Percentiles rank a stretch among this genome's conserved stretches.
phyloP scores from a whole-genome alignment of 2,888 invertebrate species.

The Pocota personata region DNA sequence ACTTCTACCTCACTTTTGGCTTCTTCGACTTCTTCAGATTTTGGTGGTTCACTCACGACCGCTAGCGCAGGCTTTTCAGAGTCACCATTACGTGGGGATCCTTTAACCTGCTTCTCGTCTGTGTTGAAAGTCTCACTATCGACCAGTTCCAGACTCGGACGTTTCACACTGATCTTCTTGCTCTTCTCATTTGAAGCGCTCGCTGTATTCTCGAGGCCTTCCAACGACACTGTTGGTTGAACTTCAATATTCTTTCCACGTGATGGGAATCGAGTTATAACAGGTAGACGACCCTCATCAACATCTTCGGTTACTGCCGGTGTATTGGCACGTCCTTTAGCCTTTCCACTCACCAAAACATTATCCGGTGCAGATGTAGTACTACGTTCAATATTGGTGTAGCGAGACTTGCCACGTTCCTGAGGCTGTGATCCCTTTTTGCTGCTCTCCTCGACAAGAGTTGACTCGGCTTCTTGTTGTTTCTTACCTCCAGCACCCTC shows the following conservation, averaged over 20 bases:
- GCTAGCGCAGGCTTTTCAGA: slow-evolving; percentile 78
- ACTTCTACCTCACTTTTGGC: slow-evolving; percentile 48
- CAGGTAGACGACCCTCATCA: slow-evolving; percentile 86
- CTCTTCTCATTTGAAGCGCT: slow-evolving; percentile 76
- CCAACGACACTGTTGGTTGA: slow-evolving; percentile 84
- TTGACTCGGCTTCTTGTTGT: slow-evolving; percentile 58
- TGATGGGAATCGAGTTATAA: slow-evolving; percentile 93
- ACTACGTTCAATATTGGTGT: slow-evolving; percentile 82
- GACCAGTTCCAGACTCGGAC: slow-evolving; percentile 91
- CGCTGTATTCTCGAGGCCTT: slow-evolving; percentile 85
- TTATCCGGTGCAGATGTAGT: slow-evolving; percentile 85
- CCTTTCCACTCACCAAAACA: slow-evolving; percentile 86
- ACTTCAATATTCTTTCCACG: slow-evolving; percentile 84
- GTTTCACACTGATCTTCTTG: slow-evolving; percentile 83
- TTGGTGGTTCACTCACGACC: slow-evolving; percentile 75
- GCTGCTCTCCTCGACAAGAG: slow-evolving; percentile 40
- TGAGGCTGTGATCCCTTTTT: slow-evolving; percentile 77
- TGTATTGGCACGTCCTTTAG: slow-evolving; percentile 83
- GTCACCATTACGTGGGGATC: slow-evolving; percentile 79
- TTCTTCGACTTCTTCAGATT: slow-evolving; percentile 65
- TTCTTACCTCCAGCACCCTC: slow-evolving; percentile 75
- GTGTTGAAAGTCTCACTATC: slow-evolving; percentile 93
- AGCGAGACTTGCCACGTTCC: slow-evolving; percentile 83
- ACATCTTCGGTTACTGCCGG: slow-evolving; percentile 77
- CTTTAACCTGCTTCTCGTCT: slow-evolving; percentile 82